Base-by-base conservation (phyloP, 2,113 vertebrate genomes). In the Nerophis lumbriciformis region DNA sequence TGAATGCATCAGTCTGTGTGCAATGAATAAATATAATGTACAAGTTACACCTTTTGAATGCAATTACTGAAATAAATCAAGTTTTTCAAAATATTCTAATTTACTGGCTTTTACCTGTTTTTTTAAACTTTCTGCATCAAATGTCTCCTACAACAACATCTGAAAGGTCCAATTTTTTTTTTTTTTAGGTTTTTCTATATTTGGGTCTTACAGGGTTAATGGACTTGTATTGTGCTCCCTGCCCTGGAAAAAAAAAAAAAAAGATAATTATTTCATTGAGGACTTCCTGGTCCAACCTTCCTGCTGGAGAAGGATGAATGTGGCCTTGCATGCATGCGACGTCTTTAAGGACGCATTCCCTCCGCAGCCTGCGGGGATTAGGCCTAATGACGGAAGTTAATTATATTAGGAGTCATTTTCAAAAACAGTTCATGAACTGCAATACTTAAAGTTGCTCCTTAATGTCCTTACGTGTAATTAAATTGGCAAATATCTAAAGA, bases 361-460 rank as follows among this genome's bases (percentile, higher is more conserved):
- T 80, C 73, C 72, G 82, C 83, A 80, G 83, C 87, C 91, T 85
- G 77, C 85, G 82, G 90, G 90, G 90, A 92, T 92, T 90, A 90
- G 83, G 84, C 84, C 88, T 90, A 90, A 91, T 90, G 90, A 90
- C 89, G 87, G 82, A 83, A 90, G 88, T 91, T 92, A 92, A 92
- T 92, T 92, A 92, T 90, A 91, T 90, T 89, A 90, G 89, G 88
- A 90, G 89, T 92, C 88, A 92, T 91, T 92, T 90, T 90, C 88
- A 89, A 88, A 90, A 92, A 91, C 89, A 92, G 90, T 92, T 92
- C 90, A 89, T 86, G 90, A 91, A 90, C 90, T 77, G 87, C 88
- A 88, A 91, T 90, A 92, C 86, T 92, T 92, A 92, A 90, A 87
- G 86, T 88, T 85, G 83, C 85, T 89, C 87, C 77, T 86, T 91